Evolutionary conservation across 2,113 vertebrate genomes (phyloP), one percentile per base, ranked within the genome.

Genomic region (Planiliza haematocheilus): DNA sequence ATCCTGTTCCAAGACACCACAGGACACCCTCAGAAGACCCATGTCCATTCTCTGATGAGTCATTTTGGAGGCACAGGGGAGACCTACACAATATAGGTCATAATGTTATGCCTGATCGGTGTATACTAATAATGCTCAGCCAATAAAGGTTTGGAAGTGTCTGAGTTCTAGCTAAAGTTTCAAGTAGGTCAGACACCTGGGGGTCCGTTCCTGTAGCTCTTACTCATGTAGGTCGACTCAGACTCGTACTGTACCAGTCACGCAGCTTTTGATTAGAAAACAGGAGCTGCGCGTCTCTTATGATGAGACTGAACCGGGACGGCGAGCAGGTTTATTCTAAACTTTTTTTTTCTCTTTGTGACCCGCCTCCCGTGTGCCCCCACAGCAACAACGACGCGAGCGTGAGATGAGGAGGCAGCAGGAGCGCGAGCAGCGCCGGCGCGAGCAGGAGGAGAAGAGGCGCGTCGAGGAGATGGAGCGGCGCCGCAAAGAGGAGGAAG

Each of bases 331-430:
- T 57, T n/a, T n/a, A n/a, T n/a, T n/a, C n/a, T n/a, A n/a, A n/a
- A n/a, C n/a, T n/a, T 30, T 2, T 30, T 5, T 30, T 30, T 59
- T 53, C 14, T 24, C 38, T 18, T 0, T n/a, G 10, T 55, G 51
- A 71, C 45, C 13, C 2, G 0, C 52, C 2, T 37, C 60, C 67
- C 20, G 37, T 68, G 10, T 55, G 17, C n/a, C 0, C 51, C 61
- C 7, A 4, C 79, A 99, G 98, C 97, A 99, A 96, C 98, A 99
- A 91, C 95, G 97, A 46, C 94, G 98, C 14, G 98, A 99, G 87
- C 95, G 97, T 0, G 97, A 99, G 92, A 94, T 97, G 91, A 93
- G 98, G 82, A 93, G 98, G 90, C 98, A 99, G 86, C 98, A 99
- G 76, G 98, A 99, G 79, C 94, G 97, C 7, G 98, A 99, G 82